Evolutionary conservation across 2,888 invertebrate species (phyloP).

Genomic region (Drosophila affinis): DNA sequence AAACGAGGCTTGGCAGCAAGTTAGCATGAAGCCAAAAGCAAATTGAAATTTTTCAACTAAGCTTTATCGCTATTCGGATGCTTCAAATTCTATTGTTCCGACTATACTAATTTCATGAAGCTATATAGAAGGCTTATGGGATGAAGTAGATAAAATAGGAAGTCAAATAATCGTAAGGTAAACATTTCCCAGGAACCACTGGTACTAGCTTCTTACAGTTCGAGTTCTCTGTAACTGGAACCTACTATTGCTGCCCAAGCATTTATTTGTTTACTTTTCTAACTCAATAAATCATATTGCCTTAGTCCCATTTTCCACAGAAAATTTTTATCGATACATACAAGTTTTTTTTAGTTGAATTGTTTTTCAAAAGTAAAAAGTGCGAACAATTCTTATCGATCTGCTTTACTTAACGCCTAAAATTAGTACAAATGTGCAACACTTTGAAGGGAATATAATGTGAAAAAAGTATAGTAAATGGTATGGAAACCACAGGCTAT

Average conservation of each 20-base stretch:
- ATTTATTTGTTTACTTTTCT: neutral
- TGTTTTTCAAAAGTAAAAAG: neutral
- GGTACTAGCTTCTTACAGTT: neutral
- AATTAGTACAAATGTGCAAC: neutral
- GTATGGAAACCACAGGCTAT: neutral
- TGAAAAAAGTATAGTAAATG: neutral
- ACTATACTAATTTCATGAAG: no score
- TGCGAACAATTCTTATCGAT: neutral
- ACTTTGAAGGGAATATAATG: neutral
- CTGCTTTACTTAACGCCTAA: neutral
- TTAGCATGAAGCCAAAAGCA: neutral
- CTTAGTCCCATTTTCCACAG: neutral
- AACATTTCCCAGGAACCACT: neutral
- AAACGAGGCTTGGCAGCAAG: neutral
- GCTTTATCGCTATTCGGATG: neutral
- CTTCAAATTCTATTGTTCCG: no score
- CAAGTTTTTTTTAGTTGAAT: neutral
- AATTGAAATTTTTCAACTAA: neutral
- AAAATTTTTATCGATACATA: no score
- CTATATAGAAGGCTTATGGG: no score
- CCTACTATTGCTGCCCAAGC: neutral
- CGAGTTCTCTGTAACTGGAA: neutral
- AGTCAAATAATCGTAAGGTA: no score
- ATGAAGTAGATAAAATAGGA: no score
- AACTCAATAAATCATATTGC: neutral